Base-by-base conservation (phyloP, 1,140 invertebrate species). In the Harlomillsia oculata region DNA sequence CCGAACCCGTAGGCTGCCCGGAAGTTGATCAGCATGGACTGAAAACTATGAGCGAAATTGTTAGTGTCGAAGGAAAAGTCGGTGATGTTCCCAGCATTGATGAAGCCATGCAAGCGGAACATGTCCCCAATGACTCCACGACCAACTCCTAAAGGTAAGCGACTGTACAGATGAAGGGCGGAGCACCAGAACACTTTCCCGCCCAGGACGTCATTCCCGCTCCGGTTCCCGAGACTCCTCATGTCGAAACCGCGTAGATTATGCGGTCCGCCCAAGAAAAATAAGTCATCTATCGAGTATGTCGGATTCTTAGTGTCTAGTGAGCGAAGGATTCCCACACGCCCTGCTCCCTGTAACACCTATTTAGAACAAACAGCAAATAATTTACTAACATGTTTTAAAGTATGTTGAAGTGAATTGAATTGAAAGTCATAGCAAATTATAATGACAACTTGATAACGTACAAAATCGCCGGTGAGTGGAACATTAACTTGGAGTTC, bases 201-300 rank as follows among this genome's bases (percentile, higher is more conserved):
- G 11, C 86, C 85, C 0, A 82, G 66, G 11, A 80, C 75, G 69
- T 80, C 77, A 39, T 82, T 82, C 64, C 89, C 83, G 44, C 72
- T 71, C 60, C 84, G 82, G 1, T 88, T 88, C 0, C 90, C 90
- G 18, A 87, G 80, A 23, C 89, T 88, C 63, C 85, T 75, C 69
- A 82, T 77, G 39, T 82, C 77, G 70, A 94, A 96, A 14, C 89
- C 91, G 67, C 90, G 72, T 9, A 94, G 65, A 55, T 82, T 82
- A 36, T 88, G 71, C 5, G 91, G 88, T 1, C 91, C 90, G 28
- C 91, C 91, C 25, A 94, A 72, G 70, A 84, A 92, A 75, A 90
- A 91, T 59, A 80, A 76, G 71, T 95, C 90, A 32, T 79, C 76
- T 60, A 92, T 78, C 49, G 69, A 75, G 54, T 80, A 72, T 62